phyloP scores from a whole-genome alignment of 2,888 invertebrate genomes.

The Argyresthia goedartella region DNA sequence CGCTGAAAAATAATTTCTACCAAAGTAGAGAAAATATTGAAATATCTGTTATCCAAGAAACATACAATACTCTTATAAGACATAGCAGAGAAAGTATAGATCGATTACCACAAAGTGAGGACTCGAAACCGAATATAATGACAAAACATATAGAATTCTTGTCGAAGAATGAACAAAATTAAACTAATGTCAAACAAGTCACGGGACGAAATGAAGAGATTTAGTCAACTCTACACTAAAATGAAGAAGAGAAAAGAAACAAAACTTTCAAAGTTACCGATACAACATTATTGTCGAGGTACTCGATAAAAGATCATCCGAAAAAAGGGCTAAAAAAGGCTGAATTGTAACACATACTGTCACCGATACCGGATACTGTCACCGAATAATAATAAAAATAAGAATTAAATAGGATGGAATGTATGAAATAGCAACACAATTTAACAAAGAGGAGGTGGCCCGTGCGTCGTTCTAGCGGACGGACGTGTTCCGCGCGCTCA shows the following conservation, averaged over 20 bases:
- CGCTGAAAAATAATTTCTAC: not conserved
- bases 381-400: not conserved
- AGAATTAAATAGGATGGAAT: not conserved
- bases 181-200: not conserved
- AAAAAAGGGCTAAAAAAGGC: too few species aligned
- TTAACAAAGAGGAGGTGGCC: not conserved
- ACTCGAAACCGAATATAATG: not conserved
- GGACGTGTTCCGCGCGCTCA: too few species aligned
- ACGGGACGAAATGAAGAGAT: not conserved
- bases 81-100: not conserved
- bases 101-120: not conserved
- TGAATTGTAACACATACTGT: not conserved
- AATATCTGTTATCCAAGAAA: not conserved
- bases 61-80: not conserved
- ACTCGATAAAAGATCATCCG: too few species aligned
- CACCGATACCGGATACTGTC: too few species aligned
- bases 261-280: not conserved
- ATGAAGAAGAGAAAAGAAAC: not conserved
- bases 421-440: not conserved
- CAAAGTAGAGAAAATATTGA: not conserved
- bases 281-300: not conserved
- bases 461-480: too few species aligned
- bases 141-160: not conserved
- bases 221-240: not conserved
- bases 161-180: not conserved